phyloP scores from a whole-genome alignment of 2,113 vertebrate species.

The Heptranchias perlo region DNA sequence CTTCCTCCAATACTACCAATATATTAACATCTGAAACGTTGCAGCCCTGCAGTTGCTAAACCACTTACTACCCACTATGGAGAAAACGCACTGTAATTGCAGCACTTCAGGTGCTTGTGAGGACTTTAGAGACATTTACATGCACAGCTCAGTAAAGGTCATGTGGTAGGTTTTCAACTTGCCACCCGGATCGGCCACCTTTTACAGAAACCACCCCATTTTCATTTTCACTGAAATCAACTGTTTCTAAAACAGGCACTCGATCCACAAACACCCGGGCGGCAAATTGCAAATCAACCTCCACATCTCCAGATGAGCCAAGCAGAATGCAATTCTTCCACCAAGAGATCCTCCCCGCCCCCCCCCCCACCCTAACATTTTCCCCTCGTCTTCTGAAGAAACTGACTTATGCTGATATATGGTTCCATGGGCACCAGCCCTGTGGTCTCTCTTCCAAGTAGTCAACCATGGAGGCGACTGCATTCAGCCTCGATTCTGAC shows the following conservation, averaged over 20 bases:
- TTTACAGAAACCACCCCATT: neutral
- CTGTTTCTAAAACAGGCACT: neutral
- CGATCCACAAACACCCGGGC: neutral
- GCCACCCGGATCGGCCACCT: neutral
- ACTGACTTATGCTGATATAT: neutral
- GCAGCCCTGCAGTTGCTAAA: neutral
- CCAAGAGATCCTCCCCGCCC: no score
- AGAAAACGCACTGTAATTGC: neutral
- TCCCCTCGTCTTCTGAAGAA: neutral
- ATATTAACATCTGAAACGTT: neutral
- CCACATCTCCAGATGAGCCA: neutral
- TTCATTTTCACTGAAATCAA: neutral
- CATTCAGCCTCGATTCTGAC: neutral
- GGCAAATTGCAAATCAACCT: neutral
- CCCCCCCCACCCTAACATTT: no score
- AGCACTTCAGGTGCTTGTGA: neutral
- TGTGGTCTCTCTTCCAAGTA: neutral
- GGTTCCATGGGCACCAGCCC: neutral
- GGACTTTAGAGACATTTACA: neutral
- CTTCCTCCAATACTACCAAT: neutral
- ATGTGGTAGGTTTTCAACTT: neutral
- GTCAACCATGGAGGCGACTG: neutral
- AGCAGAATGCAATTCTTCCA: neutral
- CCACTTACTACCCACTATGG: neutral
- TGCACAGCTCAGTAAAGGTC: neutral